These are phyloP conservation scores for Taeniopygia guttata DNA, from an alignment of 2,797 vertebrate species.

Conservation along the genomic window DNA sequence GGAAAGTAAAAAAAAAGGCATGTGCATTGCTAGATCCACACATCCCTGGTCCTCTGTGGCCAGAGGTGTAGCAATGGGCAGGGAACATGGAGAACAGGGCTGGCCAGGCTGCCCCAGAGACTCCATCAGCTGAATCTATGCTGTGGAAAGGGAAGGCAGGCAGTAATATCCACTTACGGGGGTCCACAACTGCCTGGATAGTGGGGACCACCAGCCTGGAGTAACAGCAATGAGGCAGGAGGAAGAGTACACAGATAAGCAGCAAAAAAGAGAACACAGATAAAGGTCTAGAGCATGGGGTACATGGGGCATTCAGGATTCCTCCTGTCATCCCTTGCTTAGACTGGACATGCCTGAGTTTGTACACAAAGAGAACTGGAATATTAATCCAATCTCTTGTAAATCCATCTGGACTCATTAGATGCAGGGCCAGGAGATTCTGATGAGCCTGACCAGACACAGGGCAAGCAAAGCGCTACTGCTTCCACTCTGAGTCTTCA, in stretches of 20 bases:
- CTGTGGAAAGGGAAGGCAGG: background rate
- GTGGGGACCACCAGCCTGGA: background rate
- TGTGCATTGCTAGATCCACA: accelerated
- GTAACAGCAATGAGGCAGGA: background rate
- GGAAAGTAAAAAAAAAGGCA: background rate
- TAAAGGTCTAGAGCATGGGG: background rate
- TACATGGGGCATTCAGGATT: background rate
- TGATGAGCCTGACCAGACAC: background rate
- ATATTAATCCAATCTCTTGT: background rate
- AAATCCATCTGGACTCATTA: background rate
- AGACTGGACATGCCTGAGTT: background rate
- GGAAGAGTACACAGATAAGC: background rate
- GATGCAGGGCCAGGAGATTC: background rate
- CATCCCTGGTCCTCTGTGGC: background rate
- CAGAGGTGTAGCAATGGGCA: background rate
- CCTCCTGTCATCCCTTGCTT: background rate
- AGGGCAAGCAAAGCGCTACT: background rate
- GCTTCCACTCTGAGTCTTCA: background rate
- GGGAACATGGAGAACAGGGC: accelerated
- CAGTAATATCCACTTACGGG: background rate
- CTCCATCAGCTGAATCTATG: background rate
- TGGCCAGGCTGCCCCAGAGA: background rate
- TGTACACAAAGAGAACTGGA: background rate
- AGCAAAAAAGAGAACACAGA: background rate
- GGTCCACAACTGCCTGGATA: background rate